These are phyloP conservation scores for Arenaria interpres DNA, from an alignment of 2,113 vertebrate species.

Conservation along the genomic window DNA sequence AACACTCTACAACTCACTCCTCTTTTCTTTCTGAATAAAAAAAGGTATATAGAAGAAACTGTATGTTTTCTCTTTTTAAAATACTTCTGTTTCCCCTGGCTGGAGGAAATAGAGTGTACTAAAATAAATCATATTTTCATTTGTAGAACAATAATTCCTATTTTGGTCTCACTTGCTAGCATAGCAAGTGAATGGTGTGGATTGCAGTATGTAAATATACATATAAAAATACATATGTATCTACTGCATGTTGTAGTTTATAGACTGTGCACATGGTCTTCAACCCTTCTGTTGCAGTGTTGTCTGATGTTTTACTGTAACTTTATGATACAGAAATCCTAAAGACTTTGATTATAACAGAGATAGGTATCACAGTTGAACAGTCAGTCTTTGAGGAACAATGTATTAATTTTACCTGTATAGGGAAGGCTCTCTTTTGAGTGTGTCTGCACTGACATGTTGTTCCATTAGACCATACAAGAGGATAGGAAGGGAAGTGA, in stretches of 20 bases:
- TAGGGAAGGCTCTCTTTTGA: slow-evolving; percentile 90
- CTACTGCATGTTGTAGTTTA: not conserved
- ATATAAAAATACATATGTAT: not conserved
- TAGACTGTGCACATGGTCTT: not conserved
- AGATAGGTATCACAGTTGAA: not conserved
- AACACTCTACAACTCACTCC: not conserved
- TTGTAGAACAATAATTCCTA: not conserved
- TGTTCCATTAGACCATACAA: slow-evolving; percentile 95
- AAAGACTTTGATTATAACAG: not conserved
- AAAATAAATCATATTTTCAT: not conserved
- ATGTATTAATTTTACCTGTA: slow-evolving; percentile 82
- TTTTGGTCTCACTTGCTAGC: not conserved
- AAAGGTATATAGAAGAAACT: not conserved
- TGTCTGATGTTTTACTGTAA: not conserved
- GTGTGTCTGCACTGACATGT: slow-evolving; percentile 88
- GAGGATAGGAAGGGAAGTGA: slow-evolving; percentile 97
- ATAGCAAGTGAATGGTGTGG: not conserved
- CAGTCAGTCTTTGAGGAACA: not conserved
- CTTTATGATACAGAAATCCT: not conserved
- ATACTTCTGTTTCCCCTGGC: not conserved
- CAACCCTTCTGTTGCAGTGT: not conserved
- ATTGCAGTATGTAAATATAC: not conserved
- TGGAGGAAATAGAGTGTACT: not conserved
- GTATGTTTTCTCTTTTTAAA: not conserved
- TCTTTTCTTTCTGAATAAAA: not conserved